Evolutionary conservation across 2,888 invertebrate genomes (phyloP), one percentile per base, ranked within the genome.

Genomic region (Conus canariensis): DNA sequence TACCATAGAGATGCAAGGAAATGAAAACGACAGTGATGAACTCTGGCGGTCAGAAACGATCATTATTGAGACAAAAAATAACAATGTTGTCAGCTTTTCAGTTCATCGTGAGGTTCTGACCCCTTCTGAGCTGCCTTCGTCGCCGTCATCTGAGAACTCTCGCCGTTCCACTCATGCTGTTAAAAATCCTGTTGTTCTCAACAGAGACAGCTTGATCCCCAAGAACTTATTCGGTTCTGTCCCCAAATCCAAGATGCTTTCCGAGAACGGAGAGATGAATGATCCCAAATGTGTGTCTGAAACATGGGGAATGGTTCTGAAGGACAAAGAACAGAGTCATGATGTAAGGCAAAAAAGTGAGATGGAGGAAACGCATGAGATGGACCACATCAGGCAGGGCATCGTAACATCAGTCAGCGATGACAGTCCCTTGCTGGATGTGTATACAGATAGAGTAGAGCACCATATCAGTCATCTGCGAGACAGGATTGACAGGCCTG

Each of bases 121-220:
- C 59, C 92, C 91, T 22, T 80, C 88, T 10, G 89, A 91, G 45
- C 92, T 95, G 9, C 95, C 94, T 45, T 92, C 91, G 80, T 94
- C 93, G 89, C 94, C 94, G 77, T 91, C 93, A 64, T 92, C 93
- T 16, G 92, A 94, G 30, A 87, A 91, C 25, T 94, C 93, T 12
- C 91, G 94, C 14, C 91, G 94, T 74, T 95, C 95, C 59, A 95
- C 95, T 0, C 95, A 94, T 89, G 91, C 94, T 22, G 91, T 95
- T 22, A 83, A 77, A 22, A 91, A 92, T 30, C 92, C 92, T 25
- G 91, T 85, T 12, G 74, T 89, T 30, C 85, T 89, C n/a, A 77
- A 25, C 70, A 85, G 85, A 60, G 89, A 89, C 12, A 30, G 59
- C 12, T n/a, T 85, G n/a, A 22, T 70, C 7, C 85, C 85, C 25